phyloP scores from a whole-genome alignment of 1,140 invertebrate genomes.

The Brachionus asplanchnoidis region DNA sequence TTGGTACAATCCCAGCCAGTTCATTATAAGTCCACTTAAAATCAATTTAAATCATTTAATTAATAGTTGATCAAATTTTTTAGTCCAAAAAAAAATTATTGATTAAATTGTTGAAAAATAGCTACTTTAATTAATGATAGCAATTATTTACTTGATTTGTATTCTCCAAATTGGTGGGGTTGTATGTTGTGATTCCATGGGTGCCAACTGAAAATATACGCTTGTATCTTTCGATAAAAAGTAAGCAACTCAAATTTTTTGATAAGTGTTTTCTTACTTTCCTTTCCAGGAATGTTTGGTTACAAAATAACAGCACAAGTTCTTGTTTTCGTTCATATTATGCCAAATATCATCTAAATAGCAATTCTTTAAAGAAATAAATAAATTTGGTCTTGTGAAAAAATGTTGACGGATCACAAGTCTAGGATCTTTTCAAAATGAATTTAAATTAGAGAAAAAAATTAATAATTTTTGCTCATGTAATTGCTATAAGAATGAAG shows the following conservation, averaged over 20 bases:
- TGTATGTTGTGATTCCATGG: conserved; percentile 91
- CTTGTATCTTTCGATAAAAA: conserved; percentile 71
- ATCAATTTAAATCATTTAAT: conserved; percentile 2
- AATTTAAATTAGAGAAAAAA: background rate
- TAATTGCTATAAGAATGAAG: background rate
- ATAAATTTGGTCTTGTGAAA: background rate
- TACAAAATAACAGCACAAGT: conserved; percentile 86
- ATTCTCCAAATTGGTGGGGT: conserved; percentile 83
- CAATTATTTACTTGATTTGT: conserved; percentile 71
- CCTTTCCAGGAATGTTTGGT: conserved; percentile 94
- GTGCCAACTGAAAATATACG: conserved; percentile 93
- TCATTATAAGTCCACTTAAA: conserved; percentile 61
- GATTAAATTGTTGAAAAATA: background rate
- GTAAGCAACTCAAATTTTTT: conserved; percentile 41
- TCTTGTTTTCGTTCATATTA: conserved; percentile 67
- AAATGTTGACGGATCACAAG: background rate
- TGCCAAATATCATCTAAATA: background rate
- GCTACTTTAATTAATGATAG: too few species aligned
- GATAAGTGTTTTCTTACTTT: conserved; percentile 67
- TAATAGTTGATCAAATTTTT: too few species aligned
- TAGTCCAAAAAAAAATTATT: background rate
- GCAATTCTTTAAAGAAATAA: background rate
- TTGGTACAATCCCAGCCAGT: conserved; percentile 59
- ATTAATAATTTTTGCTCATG: background rate
- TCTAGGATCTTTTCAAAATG: background rate